These are phyloP conservation scores for Crossocerus cetratus DNA, from an alignment of 2,888 invertebrate genomes.

Conservation along the genomic window DNA sequence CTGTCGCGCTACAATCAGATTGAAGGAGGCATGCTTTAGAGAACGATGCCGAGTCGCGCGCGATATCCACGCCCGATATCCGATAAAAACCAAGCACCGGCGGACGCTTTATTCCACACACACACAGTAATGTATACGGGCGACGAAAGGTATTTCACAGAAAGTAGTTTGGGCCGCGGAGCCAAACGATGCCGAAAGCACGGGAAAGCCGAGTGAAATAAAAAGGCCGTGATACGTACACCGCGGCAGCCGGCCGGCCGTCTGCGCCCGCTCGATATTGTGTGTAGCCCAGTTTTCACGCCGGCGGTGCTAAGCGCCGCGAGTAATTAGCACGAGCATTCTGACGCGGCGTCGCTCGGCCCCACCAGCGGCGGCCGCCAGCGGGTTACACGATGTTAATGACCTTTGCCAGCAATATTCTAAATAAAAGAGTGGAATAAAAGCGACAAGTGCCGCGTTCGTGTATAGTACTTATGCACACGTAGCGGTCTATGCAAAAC, in stretches of 20 bases:
- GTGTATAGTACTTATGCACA: too few relatives aligned
- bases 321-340: constrained; percentile 3
- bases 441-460: not conserved
- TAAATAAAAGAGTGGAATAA: constrained; percentile 3
- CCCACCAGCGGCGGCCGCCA: too few relatives aligned
- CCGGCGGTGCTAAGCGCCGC: not conserved
- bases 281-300: constrained; percentile 6
- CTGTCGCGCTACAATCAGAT: constrained; percentile 85
- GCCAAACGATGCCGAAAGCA: not conserved
- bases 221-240: not conserved
- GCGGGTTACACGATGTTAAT: constrained; percentile 1
- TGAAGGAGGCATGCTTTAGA: constrained; percentile 2
- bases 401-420: not conserved
- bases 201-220: not conserved
- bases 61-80: not conserved
- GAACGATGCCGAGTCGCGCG: not conserved
- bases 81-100: not conserved
- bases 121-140: too few relatives aligned
- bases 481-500: not conserved
- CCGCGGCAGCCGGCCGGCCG: not conserved
- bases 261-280: not conserved
- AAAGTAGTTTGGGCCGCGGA: not conserved
- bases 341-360: not conserved
- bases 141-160: not conserved
- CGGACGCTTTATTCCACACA: not conserved